A percentile compares a stretch with the other conserved stretches of the same genome.
phyloP scores from a whole-genome alignment of 1,140 invertebrate species.

The Tetragonula clypearis region DNA sequence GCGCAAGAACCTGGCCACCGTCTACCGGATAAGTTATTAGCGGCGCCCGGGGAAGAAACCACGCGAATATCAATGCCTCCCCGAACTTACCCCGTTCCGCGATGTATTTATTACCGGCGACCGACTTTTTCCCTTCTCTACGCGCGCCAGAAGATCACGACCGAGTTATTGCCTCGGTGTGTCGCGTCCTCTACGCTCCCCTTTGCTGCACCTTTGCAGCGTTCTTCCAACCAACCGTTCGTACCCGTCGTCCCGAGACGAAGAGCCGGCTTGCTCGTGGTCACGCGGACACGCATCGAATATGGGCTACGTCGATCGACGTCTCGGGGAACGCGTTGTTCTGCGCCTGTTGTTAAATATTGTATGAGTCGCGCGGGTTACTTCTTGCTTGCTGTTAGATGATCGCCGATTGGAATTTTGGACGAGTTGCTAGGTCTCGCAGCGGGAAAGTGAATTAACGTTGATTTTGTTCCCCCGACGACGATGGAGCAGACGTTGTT shows the following conservation, averaged over 20 bases:
- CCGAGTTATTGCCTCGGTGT: conserved; percentile 41
- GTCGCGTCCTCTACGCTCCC: background rate
- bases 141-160: conserved; percentile 34
- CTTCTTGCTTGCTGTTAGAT: conserved; percentile 16
- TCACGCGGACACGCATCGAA: conserved; percentile 7
- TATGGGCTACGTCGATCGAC: conserved; percentile 25
- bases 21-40: conserved; percentile 76
- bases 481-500: background rate
- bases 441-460: conserved; percentile 30
- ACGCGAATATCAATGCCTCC: conserved; percentile 65
- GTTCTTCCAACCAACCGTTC: conserved; percentile 13
- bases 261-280: background rate
- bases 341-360: conserved; percentile 41
- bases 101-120: conserved; percentile 75
- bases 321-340: conserved; percentile 30
- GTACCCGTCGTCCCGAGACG: background rate
- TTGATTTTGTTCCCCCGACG: background rate
- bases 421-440: background rate
- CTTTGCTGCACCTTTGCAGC: background rate
- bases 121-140: conserved; percentile 47
- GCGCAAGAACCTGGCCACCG: conserved; percentile 67
- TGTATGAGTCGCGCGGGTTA: conserved; percentile 23
- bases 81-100: conserved; percentile 53
- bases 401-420: conserved; percentile 19
- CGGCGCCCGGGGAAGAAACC: conserved; percentile 68